phyloP scores from a whole-genome alignment of 2,113 vertebrate genomes.

The Lepisosteus oculatus region DNA sequence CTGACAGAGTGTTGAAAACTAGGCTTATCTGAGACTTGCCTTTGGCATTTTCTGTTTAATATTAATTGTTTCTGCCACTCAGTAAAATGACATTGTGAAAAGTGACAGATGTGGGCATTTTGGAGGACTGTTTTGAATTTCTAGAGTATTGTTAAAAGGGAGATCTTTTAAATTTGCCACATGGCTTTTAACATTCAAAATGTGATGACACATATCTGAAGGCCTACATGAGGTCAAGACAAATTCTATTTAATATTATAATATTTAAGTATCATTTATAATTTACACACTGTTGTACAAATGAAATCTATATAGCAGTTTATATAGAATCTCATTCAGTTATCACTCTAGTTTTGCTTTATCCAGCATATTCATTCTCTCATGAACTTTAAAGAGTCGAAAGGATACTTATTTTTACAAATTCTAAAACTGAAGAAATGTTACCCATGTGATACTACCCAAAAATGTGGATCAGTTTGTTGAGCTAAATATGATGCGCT shows the following conservation, averaged over 20 bases:
- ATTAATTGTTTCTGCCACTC: constrained; percentile 52
- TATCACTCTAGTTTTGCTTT: too few relatives aligned
- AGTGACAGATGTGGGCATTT: constrained; percentile 37
- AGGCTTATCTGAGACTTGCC: constrained; percentile 23
- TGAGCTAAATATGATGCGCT: too few relatives aligned
- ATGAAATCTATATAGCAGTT: too few relatives aligned
- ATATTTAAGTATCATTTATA: constrained; percentile 30
- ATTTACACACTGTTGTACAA: constrained; percentile 16
- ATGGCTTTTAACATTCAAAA: constrained; percentile 40
- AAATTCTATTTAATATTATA: constrained; percentile 11
- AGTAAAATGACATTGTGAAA: constrained; percentile 43
- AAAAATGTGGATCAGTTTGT: too few relatives aligned
- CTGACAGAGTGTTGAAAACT: constrained; percentile 22
- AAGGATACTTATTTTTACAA: too few relatives aligned
- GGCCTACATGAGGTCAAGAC: constrained; percentile 19
- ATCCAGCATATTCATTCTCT: too few relatives aligned
- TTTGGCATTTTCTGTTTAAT: constrained; percentile 24
- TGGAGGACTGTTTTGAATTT: constrained; percentile 21
- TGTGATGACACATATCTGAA: constrained; percentile 31
- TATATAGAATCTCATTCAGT: too few relatives aligned
- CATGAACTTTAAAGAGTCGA: too few relatives aligned
- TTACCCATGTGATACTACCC: too few relatives aligned
- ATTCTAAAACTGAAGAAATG: too few relatives aligned
- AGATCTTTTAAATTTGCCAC: constrained; percentile 38
- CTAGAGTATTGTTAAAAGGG: constrained; percentile 17